Conservation (phyloP, 2,113 vertebrate species). For the Myrmecobius fasciatus region DNA sequence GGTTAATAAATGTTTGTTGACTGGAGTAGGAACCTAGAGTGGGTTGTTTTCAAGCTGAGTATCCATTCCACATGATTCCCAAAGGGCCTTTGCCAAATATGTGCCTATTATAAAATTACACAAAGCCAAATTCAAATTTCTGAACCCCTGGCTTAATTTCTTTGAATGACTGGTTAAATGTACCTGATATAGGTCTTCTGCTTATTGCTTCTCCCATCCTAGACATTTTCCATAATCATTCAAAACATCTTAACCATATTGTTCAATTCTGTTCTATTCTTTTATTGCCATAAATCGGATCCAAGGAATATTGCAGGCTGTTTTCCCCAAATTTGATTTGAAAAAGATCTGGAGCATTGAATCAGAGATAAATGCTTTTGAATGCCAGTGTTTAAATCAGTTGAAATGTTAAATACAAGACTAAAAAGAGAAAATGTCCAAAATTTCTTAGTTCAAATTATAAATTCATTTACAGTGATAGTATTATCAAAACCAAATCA, state of each 20-base stretch:
- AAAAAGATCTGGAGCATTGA: not conserved
- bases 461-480: not conserved
- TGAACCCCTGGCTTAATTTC: not conserved
- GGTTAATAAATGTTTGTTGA: not conserved
- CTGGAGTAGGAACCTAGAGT: not conserved
- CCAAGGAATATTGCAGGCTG: not conserved
- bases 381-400: not conserved
- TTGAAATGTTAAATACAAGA: not conserved
- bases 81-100: not conserved
- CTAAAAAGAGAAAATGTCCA: not conserved
- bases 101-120: not conserved
- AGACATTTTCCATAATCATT: not conserved
- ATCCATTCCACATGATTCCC: not conserved
- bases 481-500: not conserved
- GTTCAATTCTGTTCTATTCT: not conserved
- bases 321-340: not conserved
- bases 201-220: not conserved
- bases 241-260: not conserved
- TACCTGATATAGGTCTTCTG: not conserved
- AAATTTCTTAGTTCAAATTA: not conserved
- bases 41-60: not conserved
- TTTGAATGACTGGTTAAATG: not conserved
- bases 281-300: not conserved
- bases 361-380: not conserved
- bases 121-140: not conserved